Evolutionary conservation across 2,797 vertebrate species (phyloP), one percentile per base, ranked within the genome.

Genomic region (Heteromormyrus szaboi): DNA sequence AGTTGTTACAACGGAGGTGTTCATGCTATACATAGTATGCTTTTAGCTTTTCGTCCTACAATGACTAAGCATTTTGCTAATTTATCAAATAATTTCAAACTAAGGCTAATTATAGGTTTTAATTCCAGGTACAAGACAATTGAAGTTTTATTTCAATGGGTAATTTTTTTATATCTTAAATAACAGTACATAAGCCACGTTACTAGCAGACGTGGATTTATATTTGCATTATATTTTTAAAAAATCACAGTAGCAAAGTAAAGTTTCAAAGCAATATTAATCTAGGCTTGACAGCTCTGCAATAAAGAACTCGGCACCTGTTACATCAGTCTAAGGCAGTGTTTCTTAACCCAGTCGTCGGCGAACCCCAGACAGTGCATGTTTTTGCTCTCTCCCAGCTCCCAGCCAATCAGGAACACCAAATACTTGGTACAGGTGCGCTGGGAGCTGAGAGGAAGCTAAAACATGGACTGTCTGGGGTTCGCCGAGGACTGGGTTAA

Each of bases 161-260:
- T 87, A 17, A 12, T 56, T 56, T 51, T 79, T 87, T n/a, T 87
- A 33, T 87, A 46, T 87, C 76, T 46, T 87, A 83, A 62, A 87
- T 89, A 62, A 81, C 50, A 48, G 89, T 87, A 62, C 46, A 79
- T 53, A 89, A 87, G 89, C 68, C 72, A 83, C 62, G 54, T 89
- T 76, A 48, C 85, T 87, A 87, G 85, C 68, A 87, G 19, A 50
- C 37, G 50, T 89, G 50, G 41, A 68, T 86, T 72, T 46, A 54
- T 76, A 68, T 79, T 54, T 87, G 76, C 8, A 44, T 5, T 17
- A 11, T 12, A 48, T 51, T 12, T 25, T 2, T 19, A n/a, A 33
- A 89, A 62, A 44, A 87, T 33, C 79, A 86, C 68, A 81, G 14
- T 41, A 33, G 51, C 22, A n/a, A 81, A 41, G 76, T 81, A 81